Conservation (phyloP, 1,140 invertebrate species). For the Drosophila pectinifera region DNA sequence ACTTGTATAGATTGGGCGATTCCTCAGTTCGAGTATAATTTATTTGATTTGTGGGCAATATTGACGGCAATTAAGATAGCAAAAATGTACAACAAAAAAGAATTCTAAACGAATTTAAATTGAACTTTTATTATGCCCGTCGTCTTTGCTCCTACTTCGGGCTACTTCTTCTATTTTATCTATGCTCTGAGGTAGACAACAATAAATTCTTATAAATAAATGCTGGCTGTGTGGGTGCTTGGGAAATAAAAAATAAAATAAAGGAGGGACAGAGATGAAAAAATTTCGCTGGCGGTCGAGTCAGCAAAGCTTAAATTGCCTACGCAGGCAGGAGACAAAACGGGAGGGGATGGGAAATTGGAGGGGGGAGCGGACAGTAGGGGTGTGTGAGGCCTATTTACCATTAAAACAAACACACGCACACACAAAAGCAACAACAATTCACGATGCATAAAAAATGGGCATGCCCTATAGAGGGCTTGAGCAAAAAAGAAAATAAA, state of each 20-base stretch:
- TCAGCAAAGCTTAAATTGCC: constrained; percentile 76
- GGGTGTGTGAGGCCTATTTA: constrained; percentile 33
- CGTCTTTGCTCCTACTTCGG: constrained; percentile 7
- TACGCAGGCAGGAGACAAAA: constrained; percentile 57
- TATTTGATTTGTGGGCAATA: constrained; percentile 69
- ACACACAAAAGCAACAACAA: constrained; percentile 41
- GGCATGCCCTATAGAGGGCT: constrained; percentile 12
- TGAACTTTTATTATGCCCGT: constrained; percentile 56
- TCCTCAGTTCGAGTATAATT: constrained; percentile 36
- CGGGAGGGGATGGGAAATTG: not conserved
- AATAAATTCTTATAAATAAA: constrained; percentile 78
- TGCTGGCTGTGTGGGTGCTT: constrained; percentile 3
- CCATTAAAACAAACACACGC: constrained; percentile 75
- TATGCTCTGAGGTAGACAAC: constrained; percentile 73
- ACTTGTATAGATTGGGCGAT: constrained; percentile 5
- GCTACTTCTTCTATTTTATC: constrained; percentile 55
- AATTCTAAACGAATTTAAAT: constrained; percentile 61
- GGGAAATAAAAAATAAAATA: constrained; percentile 49
- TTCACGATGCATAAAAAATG: constrained; percentile 77
- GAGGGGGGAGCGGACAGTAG: not conserved
- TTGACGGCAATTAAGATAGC: constrained; percentile 59
- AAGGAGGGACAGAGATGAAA: constrained; percentile 15
- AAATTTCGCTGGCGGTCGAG: constrained; percentile 57
- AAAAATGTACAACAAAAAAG: constrained; percentile 27
- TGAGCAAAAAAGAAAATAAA: not conserved